These are phyloP conservation scores for Hemibagrus wyckioides DNA, from an alignment of 2,113 vertebrate species.

Conservation along the genomic window DNA sequence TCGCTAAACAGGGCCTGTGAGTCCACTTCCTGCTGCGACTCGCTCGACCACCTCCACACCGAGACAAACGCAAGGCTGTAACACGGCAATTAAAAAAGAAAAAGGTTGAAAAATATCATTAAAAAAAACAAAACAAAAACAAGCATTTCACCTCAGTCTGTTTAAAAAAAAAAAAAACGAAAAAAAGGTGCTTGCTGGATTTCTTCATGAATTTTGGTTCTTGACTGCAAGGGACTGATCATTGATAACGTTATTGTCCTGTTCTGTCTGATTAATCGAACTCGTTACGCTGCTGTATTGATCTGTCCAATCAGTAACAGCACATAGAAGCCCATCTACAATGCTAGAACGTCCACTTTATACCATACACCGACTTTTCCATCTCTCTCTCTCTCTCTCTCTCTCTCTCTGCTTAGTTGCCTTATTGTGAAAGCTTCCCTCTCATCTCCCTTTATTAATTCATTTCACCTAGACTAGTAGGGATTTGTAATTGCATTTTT, in stretches of 20 bases:
- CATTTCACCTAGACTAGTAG: background rate
- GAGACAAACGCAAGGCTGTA: slow-evolving; percentile 24
- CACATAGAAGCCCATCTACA: slow-evolving; percentile 23
- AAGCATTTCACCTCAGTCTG: slow-evolving; percentile 63
- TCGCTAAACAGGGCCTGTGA: slow-evolving; percentile 96
- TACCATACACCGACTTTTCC: slow-evolving; percentile 25
- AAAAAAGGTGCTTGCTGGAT: slow-evolving; percentile 51
- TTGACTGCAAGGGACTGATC: slow-evolving; percentile 17
- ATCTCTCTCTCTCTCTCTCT: background rate
- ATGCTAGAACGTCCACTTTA: slow-evolving; percentile 10
- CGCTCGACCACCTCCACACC: slow-evolving; percentile 12
- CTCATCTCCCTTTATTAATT: slow-evolving; percentile 3
- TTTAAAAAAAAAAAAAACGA: slow-evolving; percentile 38
- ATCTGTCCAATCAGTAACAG: slow-evolving; percentile 38
- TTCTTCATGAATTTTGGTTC: slow-evolving; percentile 47
- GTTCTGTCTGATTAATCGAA: slow-evolving; percentile 30
- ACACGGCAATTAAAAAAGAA: slow-evolving; percentile 56
- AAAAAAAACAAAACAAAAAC: slow-evolving; percentile 55
- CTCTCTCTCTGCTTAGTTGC: slow-evolving; percentile 48
- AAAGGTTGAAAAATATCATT: slow-evolving; percentile 57
- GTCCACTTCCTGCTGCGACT: slow-evolving; percentile 43
- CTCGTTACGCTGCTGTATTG: slow-evolving; percentile 40
- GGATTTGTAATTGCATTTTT: background rate
- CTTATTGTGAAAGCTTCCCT: slow-evolving; percentile 50
- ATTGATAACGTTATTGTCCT: slow-evolving; percentile 40